Base-by-base conservation (phyloP, 2,797 vertebrate species). In the Tarsius wallacei region DNA sequence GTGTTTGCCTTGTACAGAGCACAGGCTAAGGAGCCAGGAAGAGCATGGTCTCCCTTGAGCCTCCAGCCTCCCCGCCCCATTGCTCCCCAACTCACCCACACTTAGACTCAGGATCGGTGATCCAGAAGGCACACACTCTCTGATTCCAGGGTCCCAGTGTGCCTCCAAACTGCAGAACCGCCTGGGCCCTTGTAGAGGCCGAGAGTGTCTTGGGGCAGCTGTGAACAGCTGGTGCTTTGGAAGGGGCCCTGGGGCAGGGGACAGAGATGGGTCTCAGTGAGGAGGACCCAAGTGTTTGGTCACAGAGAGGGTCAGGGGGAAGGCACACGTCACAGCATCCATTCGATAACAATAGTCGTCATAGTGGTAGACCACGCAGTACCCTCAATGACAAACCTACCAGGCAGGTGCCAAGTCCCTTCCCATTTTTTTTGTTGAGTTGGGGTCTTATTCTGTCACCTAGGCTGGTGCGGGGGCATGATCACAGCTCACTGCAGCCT, bases 1-100 rank as follows among this genome's bases (percentile, higher is more conserved):
- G 22, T 26, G 17, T 53, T 70, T 82, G 16, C n/a, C 55, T 68
- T 73, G 51, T 9, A 5, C 1, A 82, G 81, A 88, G 63, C 85
- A 68, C 10, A 49, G 66, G 0, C 4, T 13, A 2, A 0, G 36
- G 16, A 42, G 53, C 19, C 36, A 26, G n/a, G 57, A 85, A 31
- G 51, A 36, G 19, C 1, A 0, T 51, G 36, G 7, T 57, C 31
- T 84, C n/a, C 3, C 42, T 1, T 0, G 36, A n/a, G 19, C 59
- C 87, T 19, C 53, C 13, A 51, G 68, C 3, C 9, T 59, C 61
- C 53, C 68, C 33, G 57, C 33, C 24, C 49, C 17, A 4, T 4
- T 3, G 47, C 26, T 47, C 19, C 5, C 21, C 17, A 22, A 90
- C n/a, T 5, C 10, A 70, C 12, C 84, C 78, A 14, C 26, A 70